Evolutionary conservation across 2,888 invertebrate genomes (phyloP), one percentile per base, ranked within the genome.

Genomic region (Caenorhabditis parvicauda): DNA sequence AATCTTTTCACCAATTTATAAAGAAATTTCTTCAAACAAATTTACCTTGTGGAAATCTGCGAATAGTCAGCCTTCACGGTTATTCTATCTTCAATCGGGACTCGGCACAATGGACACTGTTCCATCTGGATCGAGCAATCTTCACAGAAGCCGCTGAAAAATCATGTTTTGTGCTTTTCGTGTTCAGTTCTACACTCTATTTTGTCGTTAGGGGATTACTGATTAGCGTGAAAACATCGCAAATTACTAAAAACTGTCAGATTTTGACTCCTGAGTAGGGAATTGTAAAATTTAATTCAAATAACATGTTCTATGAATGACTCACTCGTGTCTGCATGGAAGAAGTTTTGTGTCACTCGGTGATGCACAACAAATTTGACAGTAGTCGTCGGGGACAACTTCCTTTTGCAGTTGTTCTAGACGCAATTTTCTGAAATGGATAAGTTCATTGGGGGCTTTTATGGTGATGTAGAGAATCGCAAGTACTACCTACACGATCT

Each of bases 71-170:
- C n/a, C n/a, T n/a, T n/a, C n/a, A n/a, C n/a, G n/a, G n/a, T n/a
- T n/a, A 47, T 2, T 28, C 78, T 61, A 6, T 77, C 65, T 17
- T 78, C 83, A 72, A 89, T 89, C 45, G 84, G 83, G 55, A 87
- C 86, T 72, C 92, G 87, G 83, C 93, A 93, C 86, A 92, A 87
- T 14, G 93, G 93, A 82, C 93, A 93, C 71, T 88, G 88, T 67
- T 87, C 87, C 70, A 93, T 82, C 81, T 89, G 89, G 54, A 87
- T 85, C 14, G 89, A 88, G 84, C 91, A 91, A 14, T 86, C 84
- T 45, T 86, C 85, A 84, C 93, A 93, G 84, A 92, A 91, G 37
- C 91, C 92, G 83, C 90, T 87, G 84, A 48, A 86, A 85, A 53
- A 57, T 57, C 64, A 46, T 67, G 12, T 12, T 14, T 29, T 17